Base-by-base conservation (phyloP, 2,113 vertebrate species). In the Callaeas wilsoni region DNA sequence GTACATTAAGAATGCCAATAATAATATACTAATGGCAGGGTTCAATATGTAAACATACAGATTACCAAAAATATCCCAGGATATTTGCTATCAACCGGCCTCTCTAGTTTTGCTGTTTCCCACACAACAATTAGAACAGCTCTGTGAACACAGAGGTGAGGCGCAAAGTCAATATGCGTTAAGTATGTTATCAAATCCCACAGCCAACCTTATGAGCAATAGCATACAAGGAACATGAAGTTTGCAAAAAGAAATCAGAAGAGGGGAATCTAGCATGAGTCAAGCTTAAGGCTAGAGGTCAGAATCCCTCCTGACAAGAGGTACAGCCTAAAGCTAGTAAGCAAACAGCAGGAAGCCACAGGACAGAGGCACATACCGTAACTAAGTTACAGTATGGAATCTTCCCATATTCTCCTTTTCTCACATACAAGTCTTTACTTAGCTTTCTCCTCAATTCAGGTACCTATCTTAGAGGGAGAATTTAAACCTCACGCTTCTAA, bases 191-290 rank as follows among this genome's bases (percentile, higher is more conserved):
- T 21, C 84, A 76, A 91, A 80, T 30, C 42, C 71, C 56, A 50
- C 0, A 86, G 35, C 8, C 14, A 18, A 2, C 21, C 13, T 59
- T 22, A 25, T 6, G 10, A 59, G 35, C 15, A 94, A 67, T 0
- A 52, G 35, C 20, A 46, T 5, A 25, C 9, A 60, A 2, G 23
- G 39, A 82, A 91, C 3, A 12, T 3, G 26, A 0, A 39, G 7
- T 13, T 52, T 23, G 71, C 29, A 76, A 33, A 73, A 47, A n/a
- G 37, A 79, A 76, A 80, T 25, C 6, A 6, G 16, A 13, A 27
- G 4, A 3, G 4, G 3, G 11, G 21, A 50, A 68, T 10, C 47
- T 37, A 52, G 25, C 7, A 25, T 7, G 30, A 95, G 29, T 50
- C 47, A 70, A 55, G 30, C 17, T 74, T n/a, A 55, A 50, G 35